Conservation (phyloP, 2,888 invertebrate genomes). For the Resseliella maxima region DNA sequence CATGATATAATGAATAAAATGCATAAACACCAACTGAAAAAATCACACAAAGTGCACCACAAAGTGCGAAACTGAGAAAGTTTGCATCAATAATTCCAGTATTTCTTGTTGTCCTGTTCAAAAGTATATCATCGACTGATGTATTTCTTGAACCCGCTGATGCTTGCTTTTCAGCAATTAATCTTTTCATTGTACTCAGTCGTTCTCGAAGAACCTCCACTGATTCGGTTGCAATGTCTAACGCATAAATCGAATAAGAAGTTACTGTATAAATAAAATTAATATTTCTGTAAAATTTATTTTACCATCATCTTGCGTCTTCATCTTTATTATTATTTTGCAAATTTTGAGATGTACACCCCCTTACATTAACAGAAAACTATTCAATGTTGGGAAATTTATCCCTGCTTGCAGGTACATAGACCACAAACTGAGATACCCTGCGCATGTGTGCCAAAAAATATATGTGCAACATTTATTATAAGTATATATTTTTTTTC, state of each 20-base stretch:
- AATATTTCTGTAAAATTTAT: background rate
- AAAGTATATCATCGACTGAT: constrained; percentile 60
- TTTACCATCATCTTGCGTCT: constrained; percentile 39
- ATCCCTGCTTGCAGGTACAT: too few relatives aligned
- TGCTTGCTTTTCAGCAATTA: constrained; percentile 81
- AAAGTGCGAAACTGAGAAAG: constrained; percentile 85
- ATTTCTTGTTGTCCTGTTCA: background rate
- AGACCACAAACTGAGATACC: too few relatives aligned
- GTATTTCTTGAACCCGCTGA: constrained; percentile 63
- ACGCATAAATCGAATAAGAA: background rate
- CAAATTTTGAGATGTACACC: background rate
- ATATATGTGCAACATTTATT: too few relatives aligned
- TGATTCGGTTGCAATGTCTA: constrained; percentile 72
- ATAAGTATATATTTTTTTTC: too few relatives aligned
- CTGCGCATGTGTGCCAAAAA: too few relatives aligned
- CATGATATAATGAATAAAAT: constrained; percentile 84
- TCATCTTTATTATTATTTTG: background rate
- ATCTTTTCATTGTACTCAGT: constrained; percentile 81
- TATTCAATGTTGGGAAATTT: too few relatives aligned
- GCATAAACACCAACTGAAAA: constrained; percentile 85
- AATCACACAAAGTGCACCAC: constrained; percentile 80
- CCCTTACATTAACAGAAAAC: too few relatives aligned
- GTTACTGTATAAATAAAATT: background rate
- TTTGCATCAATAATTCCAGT: constrained; percentile 79
- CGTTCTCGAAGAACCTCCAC: constrained; percentile 84